A percentile compares a stretch with the other conserved stretches of the same genome.
Evolutionary conservation across 2,888 invertebrate species (phyloP).

Genomic region (Apodemia hepburni): DNA sequence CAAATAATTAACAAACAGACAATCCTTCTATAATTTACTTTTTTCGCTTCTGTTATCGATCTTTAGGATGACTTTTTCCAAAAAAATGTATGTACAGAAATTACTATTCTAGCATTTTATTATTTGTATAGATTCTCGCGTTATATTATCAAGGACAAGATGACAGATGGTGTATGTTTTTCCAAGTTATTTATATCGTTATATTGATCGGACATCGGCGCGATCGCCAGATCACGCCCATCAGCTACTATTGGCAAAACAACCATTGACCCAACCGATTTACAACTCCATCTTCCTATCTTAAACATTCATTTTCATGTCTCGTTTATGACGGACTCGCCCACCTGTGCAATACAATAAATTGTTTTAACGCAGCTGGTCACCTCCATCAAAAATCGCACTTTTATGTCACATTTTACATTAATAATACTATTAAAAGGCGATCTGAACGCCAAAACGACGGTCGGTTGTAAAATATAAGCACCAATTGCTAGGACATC

Average conservation of each 20-base stretch:
- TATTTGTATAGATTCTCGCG: neutral
- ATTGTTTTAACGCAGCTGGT: conserved; percentile 56
- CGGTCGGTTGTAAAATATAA: conserved; percentile 67
- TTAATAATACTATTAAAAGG: conserved; percentile 71
- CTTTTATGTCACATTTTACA: conserved; percentile 66
- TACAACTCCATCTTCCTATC: conserved; percentile 44
- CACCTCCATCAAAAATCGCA: conserved; percentile 61
- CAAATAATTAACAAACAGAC: no score
- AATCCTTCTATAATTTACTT: no score
- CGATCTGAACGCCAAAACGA: conserved; percentile 62
- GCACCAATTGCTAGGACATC: conserved; percentile 70
- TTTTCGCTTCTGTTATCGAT: no score
- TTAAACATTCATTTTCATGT: conserved; percentile 35
- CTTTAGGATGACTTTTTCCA: no score
- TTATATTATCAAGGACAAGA: conserved; percentile 43
- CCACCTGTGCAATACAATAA: conserved; percentile 64
- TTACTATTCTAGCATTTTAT: no score
- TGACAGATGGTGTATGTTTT: conserved; percentile 47
- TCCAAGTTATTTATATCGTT: conserved; percentile 48
- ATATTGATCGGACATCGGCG: conserved; percentile 59
- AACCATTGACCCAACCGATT: conserved; percentile 49
- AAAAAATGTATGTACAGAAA: no score
- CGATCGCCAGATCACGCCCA: conserved; percentile 57
- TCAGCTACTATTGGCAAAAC: conserved; percentile 60
- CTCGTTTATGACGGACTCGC: conserved; percentile 36